Evolutionary conservation across 2,113 vertebrate genomes (phyloP).

Genomic region (Hylia prasina): DNA sequence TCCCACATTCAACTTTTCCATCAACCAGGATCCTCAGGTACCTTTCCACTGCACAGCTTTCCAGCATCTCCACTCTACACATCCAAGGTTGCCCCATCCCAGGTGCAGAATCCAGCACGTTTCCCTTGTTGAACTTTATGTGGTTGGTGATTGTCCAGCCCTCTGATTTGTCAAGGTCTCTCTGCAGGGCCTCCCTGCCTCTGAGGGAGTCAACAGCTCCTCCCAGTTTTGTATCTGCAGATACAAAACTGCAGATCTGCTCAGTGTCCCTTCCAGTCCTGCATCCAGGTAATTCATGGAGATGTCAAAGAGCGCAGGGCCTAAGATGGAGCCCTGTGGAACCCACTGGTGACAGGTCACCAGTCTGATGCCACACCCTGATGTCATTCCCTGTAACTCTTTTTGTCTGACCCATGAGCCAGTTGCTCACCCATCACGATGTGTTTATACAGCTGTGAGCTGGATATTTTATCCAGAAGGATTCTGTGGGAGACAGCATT

Average conservation of each 20-base stretch:
- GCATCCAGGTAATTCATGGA: rapidly evolving
- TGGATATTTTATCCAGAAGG: not conserved
- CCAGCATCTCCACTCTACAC: not conserved
- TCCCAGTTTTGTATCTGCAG: not conserved
- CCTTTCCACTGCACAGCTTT: not conserved
- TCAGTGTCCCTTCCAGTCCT: not conserved
- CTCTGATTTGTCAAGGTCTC: rapidly evolving
- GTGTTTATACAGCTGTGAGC: not conserved
- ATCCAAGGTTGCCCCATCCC: not conserved
- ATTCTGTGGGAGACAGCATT: not conserved
- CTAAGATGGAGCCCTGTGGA: not conserved
- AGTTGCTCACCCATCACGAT: not conserved
- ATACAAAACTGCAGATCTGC: not conserved
- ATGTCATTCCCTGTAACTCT: not conserved
- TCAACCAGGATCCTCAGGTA: rapidly evolving
- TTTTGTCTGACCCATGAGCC: not conserved
- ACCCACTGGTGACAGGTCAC: not conserved
- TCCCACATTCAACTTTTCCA: not conserved
- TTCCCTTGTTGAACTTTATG: rapidly evolving
- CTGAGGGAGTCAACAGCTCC: rapidly evolving
- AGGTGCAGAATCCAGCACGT: rapidly evolving
- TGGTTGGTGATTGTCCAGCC: not conserved
- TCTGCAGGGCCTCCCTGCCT: not conserved
- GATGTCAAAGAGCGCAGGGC: rapidly evolving
- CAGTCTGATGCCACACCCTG: not conserved